Evolutionary conservation across 1,140 invertebrate species (phyloP), one percentile per base, ranked within the genome.

Genomic region (Sarcophaga bullata): DNA sequence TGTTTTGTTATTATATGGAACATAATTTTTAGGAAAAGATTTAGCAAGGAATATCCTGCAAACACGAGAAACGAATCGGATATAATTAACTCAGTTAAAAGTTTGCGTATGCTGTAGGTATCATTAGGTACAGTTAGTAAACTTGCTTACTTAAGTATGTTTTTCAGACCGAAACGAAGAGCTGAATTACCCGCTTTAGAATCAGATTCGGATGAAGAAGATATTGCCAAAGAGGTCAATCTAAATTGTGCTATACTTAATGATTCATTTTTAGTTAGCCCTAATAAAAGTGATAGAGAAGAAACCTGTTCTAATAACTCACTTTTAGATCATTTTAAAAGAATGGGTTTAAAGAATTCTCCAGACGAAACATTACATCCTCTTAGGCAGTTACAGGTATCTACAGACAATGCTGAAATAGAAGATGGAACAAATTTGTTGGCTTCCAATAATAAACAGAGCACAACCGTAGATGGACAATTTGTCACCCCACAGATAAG

Each of bases 221-320:
- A 88, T 13, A 80, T 73, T 37, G 84, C 80, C 58, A 86, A 82
- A 50, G 83, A 85, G 47, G 85, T 87, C 68, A 90, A 90, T 58
- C 81, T 89, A 1, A 90, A 90, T 81, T 89, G 87, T 76, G 89
- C 89, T 37, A 87, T 89, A 11, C 68, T 90, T 0, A 89, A 90
- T 83, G 89, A 90, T 75, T 90, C 89, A 3, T 89, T 90, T 81
- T 84, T 90, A 4, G 47, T 88, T 6, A 90, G 87, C 80, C 89
- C 89, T 10, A 80, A 76, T 1, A 85, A 87, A 11, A 83, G 62
- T 46, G 80, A 76, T 37, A 37, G 47, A 37, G 72, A 81, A 10
- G 78, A 83, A 10, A 72, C 37, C 17, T 19, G 78, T 80, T 73
- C 62, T 46, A 47, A 82, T 80, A 72, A 80, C 3, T 89, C 88